Evolutionary conservation across 2,113 vertebrate genomes (phyloP).

Genomic region (Thomomys bottae): DNA sequence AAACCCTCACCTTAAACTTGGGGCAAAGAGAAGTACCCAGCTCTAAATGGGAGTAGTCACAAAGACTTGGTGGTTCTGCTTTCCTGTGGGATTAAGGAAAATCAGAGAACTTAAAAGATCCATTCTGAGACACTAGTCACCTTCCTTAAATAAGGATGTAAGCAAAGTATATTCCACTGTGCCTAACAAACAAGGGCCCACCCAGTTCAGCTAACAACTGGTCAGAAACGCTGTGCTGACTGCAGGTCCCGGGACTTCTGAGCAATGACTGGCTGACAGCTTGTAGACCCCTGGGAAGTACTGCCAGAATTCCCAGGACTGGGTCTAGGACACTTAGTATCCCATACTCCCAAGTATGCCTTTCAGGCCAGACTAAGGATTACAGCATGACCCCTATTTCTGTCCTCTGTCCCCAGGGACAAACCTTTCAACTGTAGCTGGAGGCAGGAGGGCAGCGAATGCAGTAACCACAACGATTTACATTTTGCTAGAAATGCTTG

Average conservation of each 20-base stretch:
- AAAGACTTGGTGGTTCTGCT: not conserved
- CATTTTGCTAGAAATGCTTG: not conserved
- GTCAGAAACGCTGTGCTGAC: not conserved
- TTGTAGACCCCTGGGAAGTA: rapidly evolving
- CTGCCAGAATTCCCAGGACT: too few species aligned
- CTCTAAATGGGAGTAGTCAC: not conserved
- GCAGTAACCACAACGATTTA: rapidly evolving
- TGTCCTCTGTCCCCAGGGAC: rapidly evolving
- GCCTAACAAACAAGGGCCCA: not conserved
- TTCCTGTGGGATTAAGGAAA: not conserved
- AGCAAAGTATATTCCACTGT: not conserved
- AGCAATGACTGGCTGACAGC: too few species aligned
- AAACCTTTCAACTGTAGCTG: not conserved
- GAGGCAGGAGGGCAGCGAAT: not conserved
- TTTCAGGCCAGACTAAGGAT: not conserved
- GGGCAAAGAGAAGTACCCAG: not conserved
- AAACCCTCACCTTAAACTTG: not conserved
- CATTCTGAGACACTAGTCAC: rapidly evolving
- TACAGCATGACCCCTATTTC: not conserved
- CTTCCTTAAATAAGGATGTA: not conserved
- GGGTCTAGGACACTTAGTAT: rapidly evolving
- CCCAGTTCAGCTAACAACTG: rapidly evolving
- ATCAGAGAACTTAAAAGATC: not conserved
- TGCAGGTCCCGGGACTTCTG: not conserved
- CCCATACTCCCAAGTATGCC: not conserved